Evolutionary conservation across 92 coral and sea anemone species (phyloP).

Genomic region (Siderastrea siderea): DNA sequence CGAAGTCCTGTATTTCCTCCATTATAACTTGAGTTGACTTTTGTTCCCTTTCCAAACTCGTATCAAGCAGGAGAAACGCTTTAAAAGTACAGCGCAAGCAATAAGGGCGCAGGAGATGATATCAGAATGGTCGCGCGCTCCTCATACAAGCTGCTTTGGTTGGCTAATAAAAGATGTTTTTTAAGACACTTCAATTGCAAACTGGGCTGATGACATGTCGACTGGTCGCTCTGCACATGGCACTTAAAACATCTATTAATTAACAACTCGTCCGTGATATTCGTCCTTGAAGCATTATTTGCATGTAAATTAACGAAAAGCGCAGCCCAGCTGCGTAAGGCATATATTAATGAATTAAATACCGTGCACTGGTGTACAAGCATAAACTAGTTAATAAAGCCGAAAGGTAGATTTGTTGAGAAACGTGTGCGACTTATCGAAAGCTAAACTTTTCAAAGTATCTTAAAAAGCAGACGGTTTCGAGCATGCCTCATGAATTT

Average conservation of each 20-base stretch:
- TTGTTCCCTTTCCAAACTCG: constrained; percentile 7
- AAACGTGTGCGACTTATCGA: neutral
- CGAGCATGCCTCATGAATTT: neutral
- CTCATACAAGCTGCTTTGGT: constrained; percentile 21
- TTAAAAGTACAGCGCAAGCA: neutral
- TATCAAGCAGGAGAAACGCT: neutral
- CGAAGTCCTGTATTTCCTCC: constrained; percentile 22
- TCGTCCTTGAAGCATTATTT: constrained; percentile 48
- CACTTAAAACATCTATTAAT: constrained; percentile 62
- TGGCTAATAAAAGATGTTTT: constrained; percentile 25
- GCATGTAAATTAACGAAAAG: constrained; percentile 57
- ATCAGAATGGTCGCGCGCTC: constrained; percentile 26
- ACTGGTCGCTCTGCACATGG: constrained; percentile 53
- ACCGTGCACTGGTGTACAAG: neutral
- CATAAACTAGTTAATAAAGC: neutral
- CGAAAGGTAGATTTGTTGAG: neutral
- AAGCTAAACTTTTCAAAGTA: neutral
- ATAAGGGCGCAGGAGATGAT: constrained; percentile 11
- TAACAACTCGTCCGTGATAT: constrained; percentile 56
- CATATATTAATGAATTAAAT: constrained; percentile 34
- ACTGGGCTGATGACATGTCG: constrained; percentile 45
- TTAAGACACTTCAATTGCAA: constrained; percentile 45
- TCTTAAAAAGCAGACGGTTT: neutral
- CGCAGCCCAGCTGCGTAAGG: constrained; percentile 36
- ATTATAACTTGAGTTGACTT: neutral